Evolutionary conservation across 2,113 vertebrate species (phyloP).

Genomic region (Australoheros scitulus): DNA sequence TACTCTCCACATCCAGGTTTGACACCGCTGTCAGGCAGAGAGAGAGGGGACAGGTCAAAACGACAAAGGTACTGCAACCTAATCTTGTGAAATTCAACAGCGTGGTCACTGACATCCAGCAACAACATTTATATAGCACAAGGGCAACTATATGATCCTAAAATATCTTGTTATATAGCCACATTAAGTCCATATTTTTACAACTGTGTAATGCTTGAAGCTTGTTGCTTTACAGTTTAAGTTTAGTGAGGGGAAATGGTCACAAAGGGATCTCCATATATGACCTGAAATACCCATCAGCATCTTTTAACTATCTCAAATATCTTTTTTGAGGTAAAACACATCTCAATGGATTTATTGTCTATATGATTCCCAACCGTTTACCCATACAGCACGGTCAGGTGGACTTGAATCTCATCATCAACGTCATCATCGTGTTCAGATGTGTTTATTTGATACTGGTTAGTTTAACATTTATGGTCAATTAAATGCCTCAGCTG

Average conservation of each 20-base stretch:
- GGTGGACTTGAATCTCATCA: too few species aligned
- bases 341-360: background rate
- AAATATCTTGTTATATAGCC: background rate
- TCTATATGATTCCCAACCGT: background rate
- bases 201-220: background rate
- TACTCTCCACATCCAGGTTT: constrained; percentile 94
- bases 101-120: background rate
- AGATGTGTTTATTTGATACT: too few species aligned
- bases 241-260: background rate
- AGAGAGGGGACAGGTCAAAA: constrained; percentile 4
- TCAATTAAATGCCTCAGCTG: too few species aligned
- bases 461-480: too few species aligned
- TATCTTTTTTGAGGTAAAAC: background rate
- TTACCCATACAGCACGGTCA: too few species aligned
- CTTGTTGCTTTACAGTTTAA: background rate
- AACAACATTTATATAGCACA: background rate
- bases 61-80: background rate
- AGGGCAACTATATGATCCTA: background rate
- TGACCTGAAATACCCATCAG: background rate
- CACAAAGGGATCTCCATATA: background rate
- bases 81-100: background rate
- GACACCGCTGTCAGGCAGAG: constrained; percentile 86
- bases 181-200: accelerated
- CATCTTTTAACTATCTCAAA: background rate
- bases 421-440: too few species aligned